Evolutionary conservation across 2,797 vertebrate genomes (phyloP).

Genomic region (Fringilla coelebs): DNA sequence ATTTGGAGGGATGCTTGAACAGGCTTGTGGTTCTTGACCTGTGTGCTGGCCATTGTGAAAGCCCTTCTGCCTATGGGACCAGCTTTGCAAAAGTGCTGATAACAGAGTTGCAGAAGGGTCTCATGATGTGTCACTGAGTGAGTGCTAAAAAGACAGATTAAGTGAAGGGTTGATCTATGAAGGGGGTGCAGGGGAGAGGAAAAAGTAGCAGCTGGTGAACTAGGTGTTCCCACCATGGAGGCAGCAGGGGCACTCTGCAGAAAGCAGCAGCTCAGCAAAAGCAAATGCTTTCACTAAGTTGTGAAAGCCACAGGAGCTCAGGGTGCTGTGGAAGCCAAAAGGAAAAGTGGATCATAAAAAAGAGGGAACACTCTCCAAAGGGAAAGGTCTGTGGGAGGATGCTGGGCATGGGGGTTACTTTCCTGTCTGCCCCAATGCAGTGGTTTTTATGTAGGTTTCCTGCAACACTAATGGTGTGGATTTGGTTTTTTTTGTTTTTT

Average conservation of each 20-base stretch:
- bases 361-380: background rate
- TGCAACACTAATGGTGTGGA: background rate
- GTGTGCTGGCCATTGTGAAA: background rate
- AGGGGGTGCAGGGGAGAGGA: background rate
- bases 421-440: background rate
- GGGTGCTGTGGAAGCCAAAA: background rate
- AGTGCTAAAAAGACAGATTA: background rate
- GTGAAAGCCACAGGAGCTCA: background rate
- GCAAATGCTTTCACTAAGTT: background rate
- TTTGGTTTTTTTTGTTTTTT: background rate
- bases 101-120: background rate
- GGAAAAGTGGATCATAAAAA: background rate
- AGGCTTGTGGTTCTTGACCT: background rate
- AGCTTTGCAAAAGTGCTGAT: background rate
- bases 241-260: background rate
- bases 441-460: background rate
- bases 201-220: background rate
- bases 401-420: background rate
- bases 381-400: background rate
- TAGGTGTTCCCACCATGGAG: background rate
- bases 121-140: background rate
- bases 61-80: fast-evolving
- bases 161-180: background rate
- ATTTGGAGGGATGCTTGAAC: background rate
- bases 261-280: background rate